Base-by-base conservation (phyloP, 2,113 vertebrate genomes). In the Neolamprologus ventralis region DNA sequence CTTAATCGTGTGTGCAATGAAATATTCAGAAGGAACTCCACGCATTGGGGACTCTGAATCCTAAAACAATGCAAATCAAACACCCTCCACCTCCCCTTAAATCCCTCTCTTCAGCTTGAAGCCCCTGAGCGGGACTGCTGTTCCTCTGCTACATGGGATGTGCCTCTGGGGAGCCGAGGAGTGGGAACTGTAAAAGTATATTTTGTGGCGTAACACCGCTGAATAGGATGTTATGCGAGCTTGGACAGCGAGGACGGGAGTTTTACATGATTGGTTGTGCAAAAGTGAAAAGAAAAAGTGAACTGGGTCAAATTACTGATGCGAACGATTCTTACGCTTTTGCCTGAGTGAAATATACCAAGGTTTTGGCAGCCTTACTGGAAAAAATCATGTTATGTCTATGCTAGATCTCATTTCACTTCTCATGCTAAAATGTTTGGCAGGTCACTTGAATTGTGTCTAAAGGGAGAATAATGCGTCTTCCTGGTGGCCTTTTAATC, bases 21-120 rank as follows among this genome's bases (percentile, higher is more conserved):
- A 93, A 94, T 94, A 93, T 94, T 94, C 90, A 91, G 91, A 87
- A 92, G 88, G 85, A 92, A 88, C 87, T 85, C 17, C 71, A 88
- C 65, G 80, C 88, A 1, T 81, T 21, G 83, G 86, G 86, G 84
- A 53, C 79, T 89, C 81, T 37, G 81, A 88, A 87, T 91, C 55
- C 81, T 90, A 90, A 93, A 93, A 93, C 82, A 93, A 91, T 63
- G 45, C 51, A 83, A 92, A 86, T 53, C 84, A 92, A 90, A 87
- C 82, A 9, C 68, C 31, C 60, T 21, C 16, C 80, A 51, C 80
- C 68, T 49, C 54, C 81, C 60, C 37, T 68, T 68, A 33, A 68
- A 51, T 47, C 73, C 60, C 53, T 55, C 55, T 87, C 82, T 49
- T 45, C 75, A 58, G 73, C 87, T 63, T 57, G 4, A 33, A 83